Evolutionary conservation across 2,113 vertebrate species (phyloP), one percentile per base, ranked within the genome.

Genomic region (Piaya cayana): DNA sequence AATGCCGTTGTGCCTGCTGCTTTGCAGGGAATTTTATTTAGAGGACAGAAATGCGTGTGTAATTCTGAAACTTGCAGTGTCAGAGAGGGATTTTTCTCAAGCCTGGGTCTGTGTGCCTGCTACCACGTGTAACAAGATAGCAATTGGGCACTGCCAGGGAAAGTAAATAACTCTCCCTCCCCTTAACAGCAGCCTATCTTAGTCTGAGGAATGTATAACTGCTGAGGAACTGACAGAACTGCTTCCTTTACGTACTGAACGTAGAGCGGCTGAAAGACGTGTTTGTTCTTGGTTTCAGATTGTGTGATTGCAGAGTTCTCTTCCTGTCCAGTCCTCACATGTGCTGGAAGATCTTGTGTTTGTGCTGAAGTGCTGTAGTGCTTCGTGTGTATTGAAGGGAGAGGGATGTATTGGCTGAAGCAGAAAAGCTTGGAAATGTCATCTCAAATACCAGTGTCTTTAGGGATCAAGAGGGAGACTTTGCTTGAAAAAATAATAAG

Each of bases 101-200:
- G 67, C 22, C 19, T 59, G 60, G 91, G 71, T 69, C 74, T 45
- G 0, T 86, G 69, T 86, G 94, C 85, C 79, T 96, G 91, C 82
- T 91, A 27, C 65, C 63, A 8, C 5, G 3, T 60, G 68, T 69
- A 67, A 75, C 16, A 14, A 43, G 82, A 80, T 37, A 81, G 52
- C 47, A 74, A 59, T 26, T 19, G 37, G 34, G 53, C 30, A 36
- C 26, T 72, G 58, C 4, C 20, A 29, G 60, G 55, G 70, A 69
- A 55, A 76, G 36, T 71, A 23, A 71, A 19, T 69, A 58, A 45
- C 16, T 43, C 23, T 10, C 29, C 25, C 29, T 29, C 32, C 30
- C 20, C 14, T 10, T 5, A 14, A 37, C 29, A 53, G 69, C 20
- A 52, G 6, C 1, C 0, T 50, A 7, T 42, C 29, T 37, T 15